phyloP scores from a whole-genome alignment of 2,797 vertebrate species.

The Hemitrygon akajei region DNA sequence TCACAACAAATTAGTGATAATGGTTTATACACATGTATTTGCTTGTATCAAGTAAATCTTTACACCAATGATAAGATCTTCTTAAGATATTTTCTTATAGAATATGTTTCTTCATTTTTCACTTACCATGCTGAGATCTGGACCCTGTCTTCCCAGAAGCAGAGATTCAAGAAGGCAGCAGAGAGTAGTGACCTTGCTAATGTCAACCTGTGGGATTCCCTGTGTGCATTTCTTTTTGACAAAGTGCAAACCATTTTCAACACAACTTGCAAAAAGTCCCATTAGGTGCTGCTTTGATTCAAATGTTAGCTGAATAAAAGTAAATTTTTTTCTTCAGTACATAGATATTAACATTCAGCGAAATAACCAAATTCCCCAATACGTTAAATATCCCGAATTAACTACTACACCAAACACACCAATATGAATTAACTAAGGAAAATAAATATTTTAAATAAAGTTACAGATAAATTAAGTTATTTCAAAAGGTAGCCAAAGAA shows the following conservation, averaged over 20 bases:
- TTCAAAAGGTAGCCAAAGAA: not conserved
- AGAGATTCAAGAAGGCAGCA: slow-evolving; percentile 74
- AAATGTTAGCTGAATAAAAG: slow-evolving; percentile 56
- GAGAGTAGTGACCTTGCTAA: slow-evolving; percentile 78
- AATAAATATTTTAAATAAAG: not conserved
- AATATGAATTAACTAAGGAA: not conserved
- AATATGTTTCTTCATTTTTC: slow-evolving; percentile 37
- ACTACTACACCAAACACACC: not conserved
- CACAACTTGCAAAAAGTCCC: slow-evolving; percentile 65
- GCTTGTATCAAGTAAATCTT: not conserved
- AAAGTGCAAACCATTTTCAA: slow-evolving; percentile 73
- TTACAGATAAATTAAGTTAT: not conserved
- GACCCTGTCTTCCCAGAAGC: slow-evolving; percentile 60
- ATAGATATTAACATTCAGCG: not conserved
- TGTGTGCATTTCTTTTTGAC: slow-evolving; percentile 65
- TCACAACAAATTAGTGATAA: not conserved
- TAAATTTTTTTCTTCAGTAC: slow-evolving; percentile 37
- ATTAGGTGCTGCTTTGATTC: slow-evolving; percentile 58
- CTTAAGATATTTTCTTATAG: not conserved
- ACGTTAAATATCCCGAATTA: not conserved
- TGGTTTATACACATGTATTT: not conserved
- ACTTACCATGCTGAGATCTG: slow-evolving; percentile 64
- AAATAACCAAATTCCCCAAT: not conserved
- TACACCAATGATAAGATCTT: not conserved
- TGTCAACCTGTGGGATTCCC: slow-evolving; percentile 75